phyloP scores from a whole-genome alignment of 1,140 invertebrate species.

The Polypedilum pembai region DNA sequence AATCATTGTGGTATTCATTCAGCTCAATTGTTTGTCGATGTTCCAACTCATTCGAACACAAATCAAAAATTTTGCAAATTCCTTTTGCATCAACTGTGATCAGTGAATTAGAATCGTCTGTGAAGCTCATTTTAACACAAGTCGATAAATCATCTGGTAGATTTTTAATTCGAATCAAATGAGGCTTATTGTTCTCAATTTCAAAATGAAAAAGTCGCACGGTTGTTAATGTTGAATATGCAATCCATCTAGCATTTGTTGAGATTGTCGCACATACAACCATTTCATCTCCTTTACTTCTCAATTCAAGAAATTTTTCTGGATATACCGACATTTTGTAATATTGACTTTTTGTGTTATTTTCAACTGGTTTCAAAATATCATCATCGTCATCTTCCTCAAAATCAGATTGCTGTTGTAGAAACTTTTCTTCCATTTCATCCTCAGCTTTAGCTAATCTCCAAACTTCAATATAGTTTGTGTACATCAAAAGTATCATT shows the following conservation, averaged over 20 bases:
- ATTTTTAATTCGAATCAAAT: slow-evolving; percentile 44
- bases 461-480: slow-evolving; percentile 59
- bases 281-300: slow-evolving; percentile 52
- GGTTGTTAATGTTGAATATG: slow-evolving; percentile 61
- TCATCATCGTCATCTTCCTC: slow-evolving; percentile 34
- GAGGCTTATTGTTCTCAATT: slow-evolving; percentile 39
- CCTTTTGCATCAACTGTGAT: slow-evolving; percentile 37
- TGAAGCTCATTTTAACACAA: slow-evolving; percentile 46
- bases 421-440: slow-evolving; percentile 29
- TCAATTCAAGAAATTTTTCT: slow-evolving; percentile 56
- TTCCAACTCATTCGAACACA: slow-evolving; percentile 43
- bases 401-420: slow-evolving; percentile 37
- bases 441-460: slow-evolving; percentile 47
- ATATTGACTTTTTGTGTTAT: slow-evolving; percentile 33
- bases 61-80: slow-evolving; percentile 40
- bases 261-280: slow-evolving; percentile 62
- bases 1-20: slow-evolving; percentile 32
- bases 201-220: slow-evolving; percentile 59
- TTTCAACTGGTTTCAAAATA: slow-evolving; percentile 33
- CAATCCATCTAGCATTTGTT: slow-evolving; percentile 57
- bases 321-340: slow-evolving; percentile 46
- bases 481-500: slow-evolving; percentile 60
- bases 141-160: slow-evolving; percentile 41
- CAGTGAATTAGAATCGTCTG: slow-evolving; percentile 42
- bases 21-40: slow-evolving; percentile 35